A percentile compares a stretch with the other conserved stretches of the same genome.
phyloP scores from a whole-genome alignment of 2,888 invertebrate species.

The Dryococelus australis region DNA sequence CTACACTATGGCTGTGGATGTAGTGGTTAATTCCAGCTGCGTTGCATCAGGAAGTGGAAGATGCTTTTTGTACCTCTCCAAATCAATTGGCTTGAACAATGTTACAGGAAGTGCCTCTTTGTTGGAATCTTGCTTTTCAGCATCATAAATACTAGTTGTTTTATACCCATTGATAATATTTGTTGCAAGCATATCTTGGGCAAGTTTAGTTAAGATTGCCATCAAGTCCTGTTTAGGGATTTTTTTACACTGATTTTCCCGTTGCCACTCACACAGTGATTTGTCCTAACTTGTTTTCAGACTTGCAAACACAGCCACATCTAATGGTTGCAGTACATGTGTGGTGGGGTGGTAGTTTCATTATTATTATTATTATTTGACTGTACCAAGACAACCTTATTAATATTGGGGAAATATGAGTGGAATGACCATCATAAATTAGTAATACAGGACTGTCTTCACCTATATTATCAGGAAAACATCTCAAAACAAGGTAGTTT shows the following conservation, averaged over 20 bases:
- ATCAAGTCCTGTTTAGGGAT: not conserved
- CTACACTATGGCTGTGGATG: too few species aligned
- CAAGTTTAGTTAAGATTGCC: not conserved
- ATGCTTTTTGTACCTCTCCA: not conserved
- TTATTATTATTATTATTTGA: not conserved
- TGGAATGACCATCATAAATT: conserved; percentile 21
- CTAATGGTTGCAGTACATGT: not conserved
- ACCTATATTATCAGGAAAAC: not conserved
- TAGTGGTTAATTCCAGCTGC: not conserved
- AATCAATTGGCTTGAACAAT: not conserved
- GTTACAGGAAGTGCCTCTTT: not conserved
- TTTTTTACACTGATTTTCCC: not conserved
- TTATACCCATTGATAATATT: not conserved
- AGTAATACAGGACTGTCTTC: not conserved
- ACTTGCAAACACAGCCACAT: not conserved
- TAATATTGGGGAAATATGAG: not conserved
- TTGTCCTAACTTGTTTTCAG: not conserved
- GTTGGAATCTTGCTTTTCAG: not conserved
- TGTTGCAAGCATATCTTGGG: not conserved
- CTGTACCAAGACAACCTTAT: not conserved
- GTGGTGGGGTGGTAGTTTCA: conserved; percentile 24
- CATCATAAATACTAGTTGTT: conserved; percentile 17
- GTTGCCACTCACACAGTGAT: not conserved
- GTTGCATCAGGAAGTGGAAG: not conserved
- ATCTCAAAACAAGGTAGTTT: not conserved